Conservation (phyloP, 2,113 vertebrate genomes). For the Solea senegalensis region DNA sequence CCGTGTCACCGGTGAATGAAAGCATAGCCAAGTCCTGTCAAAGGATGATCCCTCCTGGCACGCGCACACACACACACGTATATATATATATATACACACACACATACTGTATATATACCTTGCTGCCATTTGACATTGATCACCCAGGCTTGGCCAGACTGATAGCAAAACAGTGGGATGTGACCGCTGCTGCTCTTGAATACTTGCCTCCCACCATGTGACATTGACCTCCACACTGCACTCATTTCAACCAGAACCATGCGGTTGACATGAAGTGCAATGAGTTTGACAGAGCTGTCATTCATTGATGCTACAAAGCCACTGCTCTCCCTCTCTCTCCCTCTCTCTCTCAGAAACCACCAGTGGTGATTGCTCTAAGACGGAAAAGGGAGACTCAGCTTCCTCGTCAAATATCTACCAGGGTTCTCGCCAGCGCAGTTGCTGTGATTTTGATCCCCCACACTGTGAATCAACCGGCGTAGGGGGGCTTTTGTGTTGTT, state of each 20-base stretch:
- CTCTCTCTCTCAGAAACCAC: no score
- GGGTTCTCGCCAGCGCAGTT: no score
- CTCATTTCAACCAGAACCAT: constrained; percentile 32
- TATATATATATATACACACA: no score
- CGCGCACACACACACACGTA: no score
- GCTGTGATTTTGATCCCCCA: no score
- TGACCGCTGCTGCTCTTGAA: constrained; percentile 24
- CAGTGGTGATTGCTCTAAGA: no score
- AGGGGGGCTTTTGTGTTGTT: no score
- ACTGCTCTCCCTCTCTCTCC: not conserved
- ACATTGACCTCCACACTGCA: constrained; percentile 13
- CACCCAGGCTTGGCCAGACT: constrained; percentile 3
- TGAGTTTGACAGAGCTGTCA: constrained; percentile 5
- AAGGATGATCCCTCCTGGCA: not conserved
- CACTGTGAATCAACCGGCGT: no score
- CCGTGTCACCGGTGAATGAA: not conserved
- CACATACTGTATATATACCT: not conserved
- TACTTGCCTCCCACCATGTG: constrained; percentile 18
- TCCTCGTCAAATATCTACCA: no score
- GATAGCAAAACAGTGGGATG: constrained; percentile 20
- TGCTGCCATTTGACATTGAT: constrained; percentile 22
- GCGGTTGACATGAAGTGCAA: constrained; percentile 4
- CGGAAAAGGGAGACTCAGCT: no score
- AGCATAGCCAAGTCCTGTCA: not conserved
- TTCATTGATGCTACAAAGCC: not conserved